These are phyloP conservation scores for Embidobia sp. DNA, from an alignment of 2,888 invertebrate genomes.

Conservation along the genomic window DNA sequence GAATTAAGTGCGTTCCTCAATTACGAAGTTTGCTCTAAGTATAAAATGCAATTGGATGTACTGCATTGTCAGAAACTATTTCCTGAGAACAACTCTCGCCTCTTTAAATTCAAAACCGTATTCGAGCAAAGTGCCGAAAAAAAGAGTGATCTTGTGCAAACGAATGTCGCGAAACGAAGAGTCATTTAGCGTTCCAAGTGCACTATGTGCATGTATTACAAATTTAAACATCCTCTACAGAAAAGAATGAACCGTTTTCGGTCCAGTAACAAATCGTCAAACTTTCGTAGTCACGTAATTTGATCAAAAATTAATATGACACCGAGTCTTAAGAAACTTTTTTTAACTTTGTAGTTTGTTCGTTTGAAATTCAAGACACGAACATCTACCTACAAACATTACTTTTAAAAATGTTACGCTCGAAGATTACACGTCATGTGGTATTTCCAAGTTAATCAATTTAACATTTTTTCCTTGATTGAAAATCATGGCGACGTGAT, in stretches of 20 bases:
- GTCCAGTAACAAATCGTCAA: slow-evolving; percentile 6
- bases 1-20: slow-evolving; percentile 9
- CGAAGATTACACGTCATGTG: slow-evolving; percentile 24
- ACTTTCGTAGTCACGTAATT: slow-evolving; percentile 40
- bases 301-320: slow-evolving; percentile 48
- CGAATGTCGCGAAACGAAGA: too few relatives aligned
- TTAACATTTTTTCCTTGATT: not conserved
- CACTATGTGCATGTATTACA: slow-evolving; percentile 32
- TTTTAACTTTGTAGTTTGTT: slow-evolving; percentile 6
- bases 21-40: slow-evolving; percentile 22
- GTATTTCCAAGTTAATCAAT: slow-evolving; percentile 6
- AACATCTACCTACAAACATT: slow-evolving; percentile 6
- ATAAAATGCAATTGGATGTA: not conserved
- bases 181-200: slow-evolving; percentile 1
- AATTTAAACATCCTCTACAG: slow-evolving; percentile 12
- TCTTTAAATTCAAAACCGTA: not conserved
- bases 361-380: slow-evolving; percentile 35
- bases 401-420: slow-evolving; percentile 10
- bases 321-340: slow-evolving; percentile 14
- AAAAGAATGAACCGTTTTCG: not conserved
- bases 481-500: too few relatives aligned
- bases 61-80: too few relatives aligned
- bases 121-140: not conserved
- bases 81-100: too few relatives aligned
- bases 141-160: not conserved